Evolutionary conservation across 2,888 invertebrate genomes (phyloP).

Genomic region (Ligdia adustata): DNA sequence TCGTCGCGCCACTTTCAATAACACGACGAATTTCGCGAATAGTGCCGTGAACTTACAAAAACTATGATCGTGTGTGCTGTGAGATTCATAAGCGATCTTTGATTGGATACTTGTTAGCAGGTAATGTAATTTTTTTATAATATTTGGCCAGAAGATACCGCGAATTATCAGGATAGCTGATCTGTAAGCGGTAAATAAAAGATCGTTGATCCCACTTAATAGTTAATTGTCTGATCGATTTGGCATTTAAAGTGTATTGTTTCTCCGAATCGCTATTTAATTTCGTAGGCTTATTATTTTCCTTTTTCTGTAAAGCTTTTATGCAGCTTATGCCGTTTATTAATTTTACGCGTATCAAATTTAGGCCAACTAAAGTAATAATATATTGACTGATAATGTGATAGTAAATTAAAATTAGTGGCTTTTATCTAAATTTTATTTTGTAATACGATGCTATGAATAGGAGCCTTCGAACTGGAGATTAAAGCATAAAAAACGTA

Average conservation of each 20-base stretch:
- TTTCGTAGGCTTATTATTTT: slow-evolving; percentile 36
- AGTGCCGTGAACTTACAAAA: slow-evolving; percentile 48
- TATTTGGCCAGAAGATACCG: slow-evolving; percentile 41
- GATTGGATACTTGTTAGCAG: slow-evolving; percentile 34
- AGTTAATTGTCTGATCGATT: slow-evolving; percentile 67
- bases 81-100: slow-evolving; percentile 26
- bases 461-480: slow-evolving; percentile 30
- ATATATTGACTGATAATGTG: too few relatives aligned
- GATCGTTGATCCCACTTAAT: slow-evolving; percentile 77
- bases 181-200: slow-evolving; percentile 53
- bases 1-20: slow-evolving; percentile 3
- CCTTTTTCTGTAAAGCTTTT: too few relatives aligned
- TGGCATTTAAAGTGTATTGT: slow-evolving; percentile 53
- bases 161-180: slow-evolving; percentile 58
- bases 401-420: too few relatives aligned
- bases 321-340: too few relatives aligned
- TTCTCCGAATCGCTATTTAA: slow-evolving; percentile 19
- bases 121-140: slow-evolving; percentile 33
- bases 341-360: too few relatives aligned
- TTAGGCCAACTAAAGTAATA: too few relatives aligned
- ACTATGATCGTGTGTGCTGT: slow-evolving; percentile 52
- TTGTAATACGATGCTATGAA: slow-evolving; percentile 12
- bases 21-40: slow-evolving; percentile 46
- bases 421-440: slow-evolving; percentile 4
- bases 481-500: slow-evolving; percentile 62